These are phyloP conservation scores for Drosophila mettleri DNA, from an alignment of 2,888 invertebrate species.

Conservation along the genomic window DNA sequence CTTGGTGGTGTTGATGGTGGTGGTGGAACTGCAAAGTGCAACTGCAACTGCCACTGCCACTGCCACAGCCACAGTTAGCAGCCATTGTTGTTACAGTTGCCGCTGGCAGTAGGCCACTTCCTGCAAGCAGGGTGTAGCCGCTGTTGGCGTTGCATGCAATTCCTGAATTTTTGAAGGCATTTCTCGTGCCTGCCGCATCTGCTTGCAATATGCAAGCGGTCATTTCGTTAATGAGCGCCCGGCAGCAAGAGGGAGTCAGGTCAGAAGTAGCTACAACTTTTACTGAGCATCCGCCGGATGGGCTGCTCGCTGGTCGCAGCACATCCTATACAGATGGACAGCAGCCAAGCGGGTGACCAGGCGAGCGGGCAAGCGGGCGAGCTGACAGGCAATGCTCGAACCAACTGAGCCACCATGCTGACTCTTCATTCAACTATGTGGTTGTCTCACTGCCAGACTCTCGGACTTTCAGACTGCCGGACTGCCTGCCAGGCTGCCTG, in stretches of 20 bases:
- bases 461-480: constrained; percentile 12
- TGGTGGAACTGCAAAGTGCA: not conserved
- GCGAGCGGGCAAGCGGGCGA: not conserved
- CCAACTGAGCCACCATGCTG: constrained; percentile 26
- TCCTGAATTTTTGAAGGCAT: constrained; percentile 77
- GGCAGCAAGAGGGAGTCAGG: constrained; percentile 27
- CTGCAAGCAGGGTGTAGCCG: constrained; percentile 53
- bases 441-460: constrained; percentile 12
- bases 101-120: constrained; percentile 76
- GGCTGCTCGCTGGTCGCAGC: constrained; percentile 27
- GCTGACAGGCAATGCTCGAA: too few species aligned
- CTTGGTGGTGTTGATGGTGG: not conserved
- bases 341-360: constrained; percentile 21
- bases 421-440: constrained; percentile 21
- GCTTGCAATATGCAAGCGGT: constrained; percentile 78
- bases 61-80: constrained; percentile 7
- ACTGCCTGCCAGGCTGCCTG: constrained; percentile 14
- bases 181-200: constrained; percentile 50
- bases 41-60: constrained; percentile 5
- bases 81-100: constrained; percentile 24
- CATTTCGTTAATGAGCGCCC: constrained; percentile 82
- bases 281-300: constrained; percentile 70
- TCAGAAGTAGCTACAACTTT: constrained; percentile 59
- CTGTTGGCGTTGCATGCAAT: constrained; percentile 57
- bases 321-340: constrained; percentile 37